Evolutionary conservation across 2,888 invertebrate species (phyloP).

Genomic region (Amphiduros pacificus): DNA sequence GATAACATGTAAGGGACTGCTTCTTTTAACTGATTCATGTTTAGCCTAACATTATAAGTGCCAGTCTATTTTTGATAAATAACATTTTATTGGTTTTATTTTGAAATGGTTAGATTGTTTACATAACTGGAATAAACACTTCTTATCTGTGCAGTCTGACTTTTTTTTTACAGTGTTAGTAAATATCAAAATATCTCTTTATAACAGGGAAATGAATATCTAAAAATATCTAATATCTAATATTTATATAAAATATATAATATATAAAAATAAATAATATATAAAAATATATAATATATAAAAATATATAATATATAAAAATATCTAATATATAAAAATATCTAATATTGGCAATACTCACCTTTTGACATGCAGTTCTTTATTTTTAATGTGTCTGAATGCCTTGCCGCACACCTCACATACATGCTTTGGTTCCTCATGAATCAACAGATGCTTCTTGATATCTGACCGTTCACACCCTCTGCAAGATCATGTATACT

Average conservation of each 20-base stretch:
- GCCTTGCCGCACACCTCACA: slow-evolving; percentile 59
- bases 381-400: slow-evolving; percentile 60
- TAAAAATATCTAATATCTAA: neutral
- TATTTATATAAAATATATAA: neutral
- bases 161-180: neutral
- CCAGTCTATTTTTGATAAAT: no score
- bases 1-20: no score
- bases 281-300: neutral
- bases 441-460: slow-evolving; percentile 59
- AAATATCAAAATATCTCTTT: neutral
- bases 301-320: neutral
- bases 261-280: neutral
- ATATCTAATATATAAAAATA: neutral
- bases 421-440: slow-evolving; percentile 58
- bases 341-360: slow-evolving; percentile 23
- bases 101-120: no score
- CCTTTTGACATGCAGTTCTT: slow-evolving; percentile 60
- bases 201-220: neutral
- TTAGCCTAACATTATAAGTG: no score
- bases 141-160: no score
- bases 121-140: no score
- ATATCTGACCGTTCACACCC: slow-evolving; percentile 60
- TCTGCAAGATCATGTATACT: slow-evolving; percentile 41
- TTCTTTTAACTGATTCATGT: no score
- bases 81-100: no score